A percentile compares a stretch with the other conserved stretches of the same genome.
Evolutionary conservation across 1,140 invertebrate genomes (phyloP).

Genomic region (Berghia stephanieae): DNA sequence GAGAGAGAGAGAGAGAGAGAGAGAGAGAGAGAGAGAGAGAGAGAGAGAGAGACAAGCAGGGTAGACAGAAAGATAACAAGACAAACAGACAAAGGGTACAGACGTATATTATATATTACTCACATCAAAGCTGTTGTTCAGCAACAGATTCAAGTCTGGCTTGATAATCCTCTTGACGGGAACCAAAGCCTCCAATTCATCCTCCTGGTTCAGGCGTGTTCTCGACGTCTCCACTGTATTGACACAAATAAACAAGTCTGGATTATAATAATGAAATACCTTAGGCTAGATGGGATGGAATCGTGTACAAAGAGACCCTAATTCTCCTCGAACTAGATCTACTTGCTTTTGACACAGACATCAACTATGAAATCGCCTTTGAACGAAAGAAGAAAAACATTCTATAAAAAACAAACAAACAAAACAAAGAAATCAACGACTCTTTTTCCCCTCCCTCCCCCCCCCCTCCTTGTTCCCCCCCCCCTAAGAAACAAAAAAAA

Average conservation of each 20-base stretch:
- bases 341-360: too few relatives aligned
- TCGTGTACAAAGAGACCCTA: too few relatives aligned
- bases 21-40: background rate
- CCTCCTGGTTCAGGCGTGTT: constrained; percentile 52
- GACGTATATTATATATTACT: background rate
- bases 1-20: background rate
- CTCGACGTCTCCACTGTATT: constrained; percentile 60
- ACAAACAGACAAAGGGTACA: background rate
- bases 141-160: constrained; percentile 65
- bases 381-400: background rate
- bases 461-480: background rate
- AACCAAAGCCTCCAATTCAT: constrained; percentile 57
- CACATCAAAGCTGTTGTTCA: constrained; percentile 50
- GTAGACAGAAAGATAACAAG: background rate
- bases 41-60: background rate
- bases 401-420: constrained; percentile 6
- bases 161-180: constrained; percentile 68
- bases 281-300: too few relatives aligned
- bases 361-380: too few relatives aligned
- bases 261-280: too few relatives aligned
- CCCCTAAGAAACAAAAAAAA: constrained; percentile 8
- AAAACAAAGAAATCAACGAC: too few relatives aligned
- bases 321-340: too few relatives aligned
- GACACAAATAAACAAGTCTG: too few relatives aligned
- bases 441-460: background rate